These are phyloP conservation scores for Microtus montanus DNA, from an alignment of 2,113 vertebrate species.

Conservation along the genomic window DNA sequence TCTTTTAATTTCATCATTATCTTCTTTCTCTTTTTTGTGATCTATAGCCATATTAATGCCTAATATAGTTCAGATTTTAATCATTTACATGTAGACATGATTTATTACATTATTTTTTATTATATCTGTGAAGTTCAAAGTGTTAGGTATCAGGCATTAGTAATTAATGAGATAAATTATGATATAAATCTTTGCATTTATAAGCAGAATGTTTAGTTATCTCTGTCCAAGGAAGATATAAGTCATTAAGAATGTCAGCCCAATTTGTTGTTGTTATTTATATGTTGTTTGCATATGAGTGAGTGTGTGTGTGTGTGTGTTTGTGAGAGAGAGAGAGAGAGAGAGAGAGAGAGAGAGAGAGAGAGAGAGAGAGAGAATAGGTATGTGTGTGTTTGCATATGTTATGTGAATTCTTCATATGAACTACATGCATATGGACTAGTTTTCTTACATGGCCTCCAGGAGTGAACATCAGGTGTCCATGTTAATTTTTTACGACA, in stretches of 20 bases:
- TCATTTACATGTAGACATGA: neutral
- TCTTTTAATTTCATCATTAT: slow-evolving; percentile 10
- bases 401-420: neutral
- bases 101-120: neutral
- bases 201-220: neutral
- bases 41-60: neutral
- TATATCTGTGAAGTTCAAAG: neutral
- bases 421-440: neutral
- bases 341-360: too few species aligned
- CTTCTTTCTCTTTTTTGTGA: neutral
- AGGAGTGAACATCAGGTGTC: neutral
- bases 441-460: neutral
- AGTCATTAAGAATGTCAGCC: neutral
- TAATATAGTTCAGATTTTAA: neutral
- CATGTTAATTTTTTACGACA: neutral
- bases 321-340: too few species aligned
- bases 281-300: neutral
- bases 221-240: neutral
- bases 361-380: too few species aligned
- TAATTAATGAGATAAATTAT: neutral
- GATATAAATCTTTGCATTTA: neutral
- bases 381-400: neutral
- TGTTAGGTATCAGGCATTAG: neutral
- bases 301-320: neutral
- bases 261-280: neutral